Evolutionary conservation across 2,888 invertebrate genomes (phyloP), one percentile per base, ranked within the genome.

Genomic region (Andrena haemorrhoa): DNA sequence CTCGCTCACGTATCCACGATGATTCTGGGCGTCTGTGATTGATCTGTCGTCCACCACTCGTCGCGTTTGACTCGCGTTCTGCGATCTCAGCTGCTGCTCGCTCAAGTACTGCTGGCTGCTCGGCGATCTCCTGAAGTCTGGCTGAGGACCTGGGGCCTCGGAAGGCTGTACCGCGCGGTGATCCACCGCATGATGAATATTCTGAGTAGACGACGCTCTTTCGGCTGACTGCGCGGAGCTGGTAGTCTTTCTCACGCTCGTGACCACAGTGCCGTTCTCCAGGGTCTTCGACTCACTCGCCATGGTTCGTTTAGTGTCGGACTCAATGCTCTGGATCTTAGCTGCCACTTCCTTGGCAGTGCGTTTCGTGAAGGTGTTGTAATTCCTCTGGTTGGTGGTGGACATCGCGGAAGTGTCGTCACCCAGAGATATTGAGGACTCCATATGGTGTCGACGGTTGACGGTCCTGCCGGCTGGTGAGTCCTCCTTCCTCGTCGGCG

Each of bases 341-440:
- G 87, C 79, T 3, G 89, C 89, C n/a, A 90, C 70, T 66, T 92
- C 94, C 63, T 93, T 94, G 20, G 93, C 94, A 4, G 92, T 89
- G 65, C 92, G 91, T 76, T 92, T 94, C 26, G 94, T 94, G 56
- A 94, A 93, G 0, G 94, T 94, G 81, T 95, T 95, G 88, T 95
- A 96, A 88, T 95, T 96, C 77, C 95, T 94, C 91, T 96, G 95
- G 91, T 95, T 95, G 0, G 96, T 95, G 5, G 95, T 95, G 87
- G 94, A 95, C 93, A 95, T 94, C 12, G 93, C 92, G 0, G 94
- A 91, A 0, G 91, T 94, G 82, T 96, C 96, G 87, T 94, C 95
- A 1, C 96, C 96, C 26, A 96, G 91, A 8, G 94, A 94, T 73
- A 97, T 95, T 78, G 96, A 96, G 0, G 97, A 97, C 93, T 96